Evolutionary conservation across 2,797 vertebrate species (phyloP).

Genomic region (Schizopygopsis pylzovi): DNA sequence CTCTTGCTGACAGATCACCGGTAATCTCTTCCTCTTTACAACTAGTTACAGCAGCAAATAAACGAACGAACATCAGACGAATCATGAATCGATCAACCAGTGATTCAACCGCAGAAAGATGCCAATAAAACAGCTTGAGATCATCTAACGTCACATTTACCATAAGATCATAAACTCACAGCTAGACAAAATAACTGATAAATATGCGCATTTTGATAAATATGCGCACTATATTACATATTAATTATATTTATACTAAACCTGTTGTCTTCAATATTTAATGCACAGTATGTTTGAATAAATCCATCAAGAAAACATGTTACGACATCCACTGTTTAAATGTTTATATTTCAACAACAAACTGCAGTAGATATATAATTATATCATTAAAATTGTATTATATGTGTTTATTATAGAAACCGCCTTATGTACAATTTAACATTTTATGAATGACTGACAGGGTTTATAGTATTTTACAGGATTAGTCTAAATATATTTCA

Average conservation of each 20-base stretch:
- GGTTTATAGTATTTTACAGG: background rate
- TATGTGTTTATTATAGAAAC: background rate
- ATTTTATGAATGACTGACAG: background rate
- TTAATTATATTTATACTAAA: background rate
- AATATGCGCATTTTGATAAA: background rate
- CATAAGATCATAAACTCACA: too few species aligned
- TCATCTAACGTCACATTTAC: background rate
- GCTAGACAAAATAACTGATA: background rate
- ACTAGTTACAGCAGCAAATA: background rate
- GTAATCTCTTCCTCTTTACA: background rate
- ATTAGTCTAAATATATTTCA: background rate
- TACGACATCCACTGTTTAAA: background rate
- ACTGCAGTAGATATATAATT: background rate
- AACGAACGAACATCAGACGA: background rate
- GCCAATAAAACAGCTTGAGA: too few species aligned
- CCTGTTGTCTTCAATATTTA: background rate
- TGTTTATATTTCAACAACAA: background rate
- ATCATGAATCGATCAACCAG: background rate
- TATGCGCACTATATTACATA: too few species aligned
- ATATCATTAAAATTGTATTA: background rate
- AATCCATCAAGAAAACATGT: background rate
- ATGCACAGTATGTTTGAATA: background rate
- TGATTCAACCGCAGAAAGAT: background rate
- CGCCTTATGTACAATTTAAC: background rate
- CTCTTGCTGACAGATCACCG: background rate